Evolutionary conservation across 2,797 vertebrate genomes (phyloP), one percentile per base, ranked within the genome.

Genomic region (Arrhamphus sclerolepis): DNA sequence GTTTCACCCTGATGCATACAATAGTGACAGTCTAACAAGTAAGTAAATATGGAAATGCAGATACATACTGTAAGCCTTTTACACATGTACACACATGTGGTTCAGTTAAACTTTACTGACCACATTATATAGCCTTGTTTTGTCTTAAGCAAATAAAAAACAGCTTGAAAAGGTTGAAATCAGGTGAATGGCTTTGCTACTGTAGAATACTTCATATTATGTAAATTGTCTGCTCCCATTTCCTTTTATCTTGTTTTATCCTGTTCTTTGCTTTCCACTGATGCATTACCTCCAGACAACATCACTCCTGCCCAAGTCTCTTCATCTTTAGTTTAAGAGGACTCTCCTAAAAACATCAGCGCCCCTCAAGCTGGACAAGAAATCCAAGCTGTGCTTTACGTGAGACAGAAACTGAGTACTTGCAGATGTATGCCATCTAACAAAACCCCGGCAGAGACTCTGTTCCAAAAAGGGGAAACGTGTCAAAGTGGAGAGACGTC

Each of bases 281-380:
- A 70, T 48, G 62, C 39, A 67, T 60, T 49, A 65, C 56, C 77
- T 84, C 72, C 14, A 34, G 34, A 72, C 47, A 39, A 72, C 47
- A 78, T 90, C n/a, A n/a, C n/a, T n/a, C n/a, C n/a, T n/a, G n/a
- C n/a, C n/a, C n/a, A 88, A 89, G 76, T 90, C 87, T 89, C 72
- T 72, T 85, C 69, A 79, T 89, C 83, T 80, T 77, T 85, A 81
- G 84, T 81, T 76, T 89, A 84, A 74, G 62, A 87, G 81, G 78
- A 78, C 53, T 80, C 81, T 78, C 73, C 58, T 82, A 22, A 2
- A 77, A 86, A 75, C 81, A 87, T 82, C 83, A 81, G 83, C 75
- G 70, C 82, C 86, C 63, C 84, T 72, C 77, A 85, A 82, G 71
- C 77, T 69, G 54, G 73, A 75, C 81, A 80, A 85, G 84, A 82